Percentiles rank a stretch among this genome's conserved stretches.
These are phyloP conservation scores for Meloidogyne exigua DNA, from an alignment of 1,140 invertebrate genomes.

Conservation along the genomic window DNA sequence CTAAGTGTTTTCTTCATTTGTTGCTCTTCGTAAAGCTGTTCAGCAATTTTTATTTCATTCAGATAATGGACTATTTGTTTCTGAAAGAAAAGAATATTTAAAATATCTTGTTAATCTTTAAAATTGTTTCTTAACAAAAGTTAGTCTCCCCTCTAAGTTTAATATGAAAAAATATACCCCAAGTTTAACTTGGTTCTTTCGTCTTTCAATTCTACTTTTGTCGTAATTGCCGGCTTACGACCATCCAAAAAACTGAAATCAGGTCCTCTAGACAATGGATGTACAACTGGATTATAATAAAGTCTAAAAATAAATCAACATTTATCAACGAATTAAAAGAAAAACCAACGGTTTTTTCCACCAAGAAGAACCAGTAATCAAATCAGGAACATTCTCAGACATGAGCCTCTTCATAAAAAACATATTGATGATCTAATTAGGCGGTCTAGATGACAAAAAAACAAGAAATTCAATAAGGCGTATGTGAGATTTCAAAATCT, in stretches of 20 bases:
- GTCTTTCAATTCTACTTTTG: constrained; percentile 38
- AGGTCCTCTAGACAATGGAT: constrained; percentile 47
- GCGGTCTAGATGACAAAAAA: too few species aligned
- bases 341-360: constrained; percentile 56
- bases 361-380: constrained; percentile 20
- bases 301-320: constrained; percentile 40
- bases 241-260: constrained; percentile 54
- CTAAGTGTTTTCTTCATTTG: not conserved
- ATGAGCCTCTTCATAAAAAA: not conserved
- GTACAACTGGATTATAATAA: constrained; percentile 47
- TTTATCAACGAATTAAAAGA: not conserved
- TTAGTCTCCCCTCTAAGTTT: too few species aligned
- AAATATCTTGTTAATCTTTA: too few species aligned
- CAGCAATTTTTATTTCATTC: constrained; percentile 45
- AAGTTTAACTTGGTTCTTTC: constrained; percentile 43
- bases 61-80: constrained; percentile 49
- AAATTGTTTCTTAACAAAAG: too few species aligned
- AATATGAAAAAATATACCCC: constrained; percentile 37
- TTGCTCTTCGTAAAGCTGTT: constrained; percentile 35
- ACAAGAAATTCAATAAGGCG: too few species aligned
- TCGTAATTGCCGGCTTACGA: constrained; percentile 34
- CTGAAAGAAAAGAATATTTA: constrained; percentile 40
- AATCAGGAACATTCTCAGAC: not conserved
- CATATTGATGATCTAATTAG: not conserved
- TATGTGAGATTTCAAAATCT: too few species aligned